Conservation (phyloP, 2,113 vertebrate genomes). For the Blennius ocellaris region DNA sequence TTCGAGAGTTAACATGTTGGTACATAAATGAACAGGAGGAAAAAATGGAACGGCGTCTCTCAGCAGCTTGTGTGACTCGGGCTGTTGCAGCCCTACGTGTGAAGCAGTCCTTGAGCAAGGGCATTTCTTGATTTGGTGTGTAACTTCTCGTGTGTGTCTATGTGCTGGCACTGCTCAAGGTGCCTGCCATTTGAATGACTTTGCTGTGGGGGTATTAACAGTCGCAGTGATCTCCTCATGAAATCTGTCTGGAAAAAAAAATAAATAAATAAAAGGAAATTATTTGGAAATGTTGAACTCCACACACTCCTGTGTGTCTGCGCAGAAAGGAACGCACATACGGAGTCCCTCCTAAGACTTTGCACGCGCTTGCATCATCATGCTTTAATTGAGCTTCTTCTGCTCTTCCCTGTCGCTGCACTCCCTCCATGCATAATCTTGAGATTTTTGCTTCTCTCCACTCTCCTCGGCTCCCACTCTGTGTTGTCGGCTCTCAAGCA, state of each 20-base stretch:
- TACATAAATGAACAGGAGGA: conserved; percentile 24
- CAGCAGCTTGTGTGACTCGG: conserved; percentile 33
- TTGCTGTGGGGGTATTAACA: conserved; percentile 65
- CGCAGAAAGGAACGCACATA: not conserved
- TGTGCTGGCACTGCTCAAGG: conserved; percentile 42
- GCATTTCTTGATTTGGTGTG: conserved; percentile 59
- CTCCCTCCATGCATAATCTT: conserved; percentile 10
- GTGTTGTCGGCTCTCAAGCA: conserved; percentile 16
- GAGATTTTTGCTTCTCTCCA: conserved; percentile 5
- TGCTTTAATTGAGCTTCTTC: conserved; percentile 61
- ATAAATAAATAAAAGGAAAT: conserved; percentile 28
- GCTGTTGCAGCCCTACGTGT: conserved; percentile 45
- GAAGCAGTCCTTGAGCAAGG: conserved; percentile 71
- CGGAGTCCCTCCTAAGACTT: conserved; percentile 40
- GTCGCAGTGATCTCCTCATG: conserved; percentile 45
- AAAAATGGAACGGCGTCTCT: conserved; percentile 35
- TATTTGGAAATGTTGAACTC: conserved; percentile 27
- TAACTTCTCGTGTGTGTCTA: conserved; percentile 17
- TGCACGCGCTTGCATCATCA: conserved; percentile 76
- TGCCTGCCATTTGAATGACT: conserved; percentile 61
- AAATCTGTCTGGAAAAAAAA: conserved; percentile 45
- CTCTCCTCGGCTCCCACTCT: conserved; percentile 20
- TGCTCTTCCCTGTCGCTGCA: conserved; percentile 29
- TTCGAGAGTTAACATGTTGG: conserved; percentile 22
- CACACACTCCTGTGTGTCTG: not conserved